Evolutionary conservation across 2,888 invertebrate species (phyloP).

Genomic region (Pseudococcus longispinus): DNA sequence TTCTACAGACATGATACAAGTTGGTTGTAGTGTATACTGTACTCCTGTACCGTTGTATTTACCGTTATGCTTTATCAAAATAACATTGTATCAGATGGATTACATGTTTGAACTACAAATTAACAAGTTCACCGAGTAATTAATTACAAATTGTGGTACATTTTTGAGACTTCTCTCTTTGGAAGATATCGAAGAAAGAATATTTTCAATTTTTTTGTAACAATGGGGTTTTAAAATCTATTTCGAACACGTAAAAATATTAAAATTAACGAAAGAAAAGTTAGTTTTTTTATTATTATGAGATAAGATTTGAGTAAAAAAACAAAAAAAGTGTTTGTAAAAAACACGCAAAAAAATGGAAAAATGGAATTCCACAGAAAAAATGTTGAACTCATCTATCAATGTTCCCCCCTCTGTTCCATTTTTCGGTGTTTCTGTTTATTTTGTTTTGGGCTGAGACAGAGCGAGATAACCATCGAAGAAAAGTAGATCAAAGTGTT

Average conservation of each 20-base stretch:
- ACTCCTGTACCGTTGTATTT: conserved; percentile 46
- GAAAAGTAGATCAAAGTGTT: too few relatives aligned
- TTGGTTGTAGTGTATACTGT: not conserved
- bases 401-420: not conserved
- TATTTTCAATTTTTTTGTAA: not conserved
- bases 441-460: not conserved
- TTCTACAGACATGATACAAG: conserved; percentile 32
- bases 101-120: conserved; percentile 41
- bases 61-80: conserved; percentile 49
- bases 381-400: not conserved
- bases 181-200: not conserved
- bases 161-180: not conserved
- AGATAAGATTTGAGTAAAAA: not conserved
- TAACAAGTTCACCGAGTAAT: conserved; percentile 3
- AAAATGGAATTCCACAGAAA: not conserved
- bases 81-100: not conserved
- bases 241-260: not conserved
- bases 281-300: not conserved
- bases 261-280: not conserved
- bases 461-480: not conserved
- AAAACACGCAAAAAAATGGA: not conserved
- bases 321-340: not conserved
- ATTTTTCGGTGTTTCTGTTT: not conserved
- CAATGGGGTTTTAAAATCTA: not conserved
- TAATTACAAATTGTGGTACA: not conserved